These are phyloP conservation scores for Mythimna ferrago DNA, from an alignment of 2,888 invertebrate species.

Conservation along the genomic window DNA sequence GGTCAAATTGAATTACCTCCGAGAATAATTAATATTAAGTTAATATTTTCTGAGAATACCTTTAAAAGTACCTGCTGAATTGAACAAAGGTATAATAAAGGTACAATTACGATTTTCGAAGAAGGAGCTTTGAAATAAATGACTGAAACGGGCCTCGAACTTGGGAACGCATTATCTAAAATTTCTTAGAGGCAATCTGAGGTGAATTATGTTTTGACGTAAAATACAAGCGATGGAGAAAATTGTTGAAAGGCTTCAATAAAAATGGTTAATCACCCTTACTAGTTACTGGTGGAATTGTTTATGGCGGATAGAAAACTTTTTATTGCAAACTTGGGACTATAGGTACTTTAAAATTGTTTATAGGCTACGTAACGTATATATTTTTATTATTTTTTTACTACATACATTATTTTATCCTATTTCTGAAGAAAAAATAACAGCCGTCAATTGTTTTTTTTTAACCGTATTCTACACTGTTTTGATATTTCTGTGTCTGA, in stretches of 20 bases:
- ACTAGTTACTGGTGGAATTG: constrained; percentile 1
- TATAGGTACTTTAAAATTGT: background rate
- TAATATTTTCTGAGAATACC: constrained; percentile 49
- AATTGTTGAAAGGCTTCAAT: constrained; percentile 5
- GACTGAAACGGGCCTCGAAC: constrained; percentile 67
- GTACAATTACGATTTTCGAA: constrained; percentile 56
- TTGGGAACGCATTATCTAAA: constrained; percentile 76
- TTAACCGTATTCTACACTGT: too few relatives aligned
- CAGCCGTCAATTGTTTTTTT: too few relatives aligned
- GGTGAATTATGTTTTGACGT: constrained; percentile 60
- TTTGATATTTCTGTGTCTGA: too few relatives aligned
- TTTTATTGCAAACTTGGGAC: background rate
- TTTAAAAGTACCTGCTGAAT: constrained; percentile 42
- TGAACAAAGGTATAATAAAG: constrained; percentile 56
- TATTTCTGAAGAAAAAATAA: too few relatives aligned
- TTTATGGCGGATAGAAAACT: background rate
- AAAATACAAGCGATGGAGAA: constrained; percentile 53
- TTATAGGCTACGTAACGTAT: background rate
- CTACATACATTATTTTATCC: too few relatives aligned
- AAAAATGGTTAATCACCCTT: constrained; percentile 9
- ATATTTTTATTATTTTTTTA: background rate
- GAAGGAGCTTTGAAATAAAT: constrained; percentile 70
- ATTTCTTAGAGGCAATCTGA: constrained; percentile 77
- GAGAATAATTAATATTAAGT: constrained; percentile 53
- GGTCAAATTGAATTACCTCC: constrained; percentile 46